Percentiles rank a stretch among this genome's conserved stretches.
These are phyloP conservation scores for Dolichoris vasculosae DNA, from an alignment of 1,140 invertebrate species.

Conservation along the genomic window DNA sequence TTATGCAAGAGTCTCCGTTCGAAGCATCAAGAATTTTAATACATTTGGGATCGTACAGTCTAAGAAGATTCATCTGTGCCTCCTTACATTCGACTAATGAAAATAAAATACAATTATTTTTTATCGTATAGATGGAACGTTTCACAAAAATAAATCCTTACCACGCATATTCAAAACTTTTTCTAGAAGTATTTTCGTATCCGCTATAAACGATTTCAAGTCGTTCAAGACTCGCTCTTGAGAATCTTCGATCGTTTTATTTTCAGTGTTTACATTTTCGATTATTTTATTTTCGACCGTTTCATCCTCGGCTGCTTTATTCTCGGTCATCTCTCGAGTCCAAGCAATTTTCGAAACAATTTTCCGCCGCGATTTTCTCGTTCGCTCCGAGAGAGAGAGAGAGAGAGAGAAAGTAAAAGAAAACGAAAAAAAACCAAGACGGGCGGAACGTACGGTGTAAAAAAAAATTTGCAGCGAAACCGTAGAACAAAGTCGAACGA, in stretches of 20 bases:
- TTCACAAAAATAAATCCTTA: constrained; percentile 9
- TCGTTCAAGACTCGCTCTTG: constrained; percentile 38
- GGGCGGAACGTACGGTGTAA: neutral
- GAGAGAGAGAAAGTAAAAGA: neutral
- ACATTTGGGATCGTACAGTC: constrained; percentile 27
- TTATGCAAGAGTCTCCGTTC: constrained; percentile 6
- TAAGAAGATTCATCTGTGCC: constrained; percentile 1
- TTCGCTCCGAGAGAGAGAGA: too few species aligned
- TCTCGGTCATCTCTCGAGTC: too few species aligned
- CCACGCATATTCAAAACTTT: constrained; percentile 45
- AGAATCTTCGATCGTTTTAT: neutral
- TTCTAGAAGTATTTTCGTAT: constrained; percentile 31
- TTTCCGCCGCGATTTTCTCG: too few species aligned
- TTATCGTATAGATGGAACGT: neutral
- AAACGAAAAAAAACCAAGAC: neutral
- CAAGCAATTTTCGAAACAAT: too few species aligned
- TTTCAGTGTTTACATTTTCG: too few species aligned
- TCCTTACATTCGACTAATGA: constrained; percentile 30
- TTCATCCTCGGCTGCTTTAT: too few species aligned
- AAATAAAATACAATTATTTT: neutral
- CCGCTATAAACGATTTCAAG: constrained; percentile 5
- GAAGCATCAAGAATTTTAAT: constrained; percentile 37
- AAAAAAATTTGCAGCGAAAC: neutral
- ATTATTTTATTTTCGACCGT: too few species aligned
- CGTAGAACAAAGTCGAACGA: neutral